These are phyloP conservation scores for Monochamus alternatus DNA, from an alignment of 2,888 invertebrate species.

Conservation along the genomic window DNA sequence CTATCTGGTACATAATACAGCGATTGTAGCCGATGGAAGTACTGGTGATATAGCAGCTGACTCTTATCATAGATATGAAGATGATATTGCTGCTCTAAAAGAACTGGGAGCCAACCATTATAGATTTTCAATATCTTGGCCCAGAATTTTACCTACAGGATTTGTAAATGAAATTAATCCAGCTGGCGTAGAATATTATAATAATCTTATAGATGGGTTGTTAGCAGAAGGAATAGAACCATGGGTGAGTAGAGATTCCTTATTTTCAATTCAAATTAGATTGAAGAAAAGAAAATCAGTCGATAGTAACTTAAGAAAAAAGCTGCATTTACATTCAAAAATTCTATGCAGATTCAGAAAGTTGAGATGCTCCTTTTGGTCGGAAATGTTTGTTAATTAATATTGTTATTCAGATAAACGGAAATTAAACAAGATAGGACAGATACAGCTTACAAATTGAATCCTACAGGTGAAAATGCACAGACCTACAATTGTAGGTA, in stretches of 20 bases:
- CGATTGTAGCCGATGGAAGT: conserved; percentile 63
- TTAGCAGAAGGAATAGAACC: conserved; percentile 73
- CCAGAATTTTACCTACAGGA: conserved; percentile 79
- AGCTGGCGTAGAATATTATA: conserved; percentile 84
- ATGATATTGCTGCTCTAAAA: conserved; percentile 75
- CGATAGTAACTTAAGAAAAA: too few relatives aligned
- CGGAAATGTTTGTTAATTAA: too few relatives aligned
- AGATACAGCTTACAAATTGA: too few relatives aligned
- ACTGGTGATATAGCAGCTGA: conserved; percentile 81
- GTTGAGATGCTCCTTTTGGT: too few relatives aligned
- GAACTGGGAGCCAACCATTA: conserved; percentile 74
- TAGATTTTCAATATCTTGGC: conserved; percentile 79
- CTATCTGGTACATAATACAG: conserved; percentile 73
- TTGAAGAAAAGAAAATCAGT: too few relatives aligned
- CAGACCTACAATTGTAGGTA: too few relatives aligned
- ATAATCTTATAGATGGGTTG: conserved; percentile 81
- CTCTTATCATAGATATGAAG: conserved; percentile 76
- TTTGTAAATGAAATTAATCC: conserved; percentile 78
- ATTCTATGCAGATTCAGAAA: too few relatives aligned
- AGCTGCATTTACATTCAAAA: too few relatives aligned
- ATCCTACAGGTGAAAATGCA: too few relatives aligned
- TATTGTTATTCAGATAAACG: too few relatives aligned
- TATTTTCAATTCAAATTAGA: too few relatives aligned
- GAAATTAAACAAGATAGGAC: too few relatives aligned
- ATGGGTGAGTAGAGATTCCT: conserved; percentile 68